Conservation (phyloP, 1,140 invertebrate genomes). For the Ganaspis sp. region DNA sequence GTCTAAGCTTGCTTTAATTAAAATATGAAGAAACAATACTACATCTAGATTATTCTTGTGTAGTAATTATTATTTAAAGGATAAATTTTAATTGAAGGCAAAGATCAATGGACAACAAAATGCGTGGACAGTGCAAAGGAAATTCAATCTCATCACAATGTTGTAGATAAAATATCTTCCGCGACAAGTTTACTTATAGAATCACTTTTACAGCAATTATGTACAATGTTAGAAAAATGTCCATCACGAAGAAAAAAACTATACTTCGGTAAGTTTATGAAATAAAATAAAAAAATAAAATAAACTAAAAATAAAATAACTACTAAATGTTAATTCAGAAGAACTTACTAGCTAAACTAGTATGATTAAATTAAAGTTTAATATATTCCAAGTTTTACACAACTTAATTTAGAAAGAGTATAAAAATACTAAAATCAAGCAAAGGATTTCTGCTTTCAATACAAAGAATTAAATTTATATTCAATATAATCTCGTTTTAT, state of each 20-base stretch:
- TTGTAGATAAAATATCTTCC: constrained; percentile 58
- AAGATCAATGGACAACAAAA: constrained; percentile 30
- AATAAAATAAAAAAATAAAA: not conserved
- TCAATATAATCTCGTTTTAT: too few species aligned
- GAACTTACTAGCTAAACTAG: too few species aligned
- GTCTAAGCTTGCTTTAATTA: too few species aligned
- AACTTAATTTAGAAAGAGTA: too few species aligned
- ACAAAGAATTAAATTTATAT: too few species aligned
- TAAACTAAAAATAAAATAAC: not conserved
- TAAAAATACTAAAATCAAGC: too few species aligned
- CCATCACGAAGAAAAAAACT: constrained; percentile 75
- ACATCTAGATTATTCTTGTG: too few species aligned
- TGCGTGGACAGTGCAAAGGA: constrained; percentile 20
- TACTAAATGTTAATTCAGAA: too few species aligned
- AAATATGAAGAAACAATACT: too few species aligned
- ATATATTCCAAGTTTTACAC: too few species aligned
- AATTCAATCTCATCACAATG: constrained; percentile 18
- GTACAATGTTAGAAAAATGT: constrained; percentile 79
- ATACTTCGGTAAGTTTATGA: constrained; percentile 73
- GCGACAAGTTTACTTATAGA: constrained; percentile 80
- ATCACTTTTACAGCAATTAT: constrained; percentile 80
- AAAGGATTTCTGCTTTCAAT: too few species aligned
- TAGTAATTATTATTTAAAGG: not conserved
- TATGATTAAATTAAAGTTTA: too few species aligned
- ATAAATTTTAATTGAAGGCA: constrained; percentile 26